Evolutionary conservation across 2,797 vertebrate species (phyloP).

Genomic region (Cyclopterus lumpus): DNA sequence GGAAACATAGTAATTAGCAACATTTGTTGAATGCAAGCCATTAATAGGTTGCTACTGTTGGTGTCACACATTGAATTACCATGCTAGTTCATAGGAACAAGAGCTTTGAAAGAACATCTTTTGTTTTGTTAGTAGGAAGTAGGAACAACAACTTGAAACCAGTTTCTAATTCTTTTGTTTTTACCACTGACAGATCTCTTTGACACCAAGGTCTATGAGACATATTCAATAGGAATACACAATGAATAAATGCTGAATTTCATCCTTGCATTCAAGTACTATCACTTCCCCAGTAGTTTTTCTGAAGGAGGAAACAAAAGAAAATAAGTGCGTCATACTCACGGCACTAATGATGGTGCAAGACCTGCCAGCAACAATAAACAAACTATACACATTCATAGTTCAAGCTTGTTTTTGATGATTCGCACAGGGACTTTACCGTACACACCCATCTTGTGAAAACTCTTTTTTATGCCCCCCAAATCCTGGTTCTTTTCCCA

Average conservation of each 20-base stretch:
- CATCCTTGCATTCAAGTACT: constrained; percentile 25
- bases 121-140: constrained; percentile 35
- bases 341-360: constrained; percentile 43
- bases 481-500: constrained; percentile 50
- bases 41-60: constrained; percentile 59
- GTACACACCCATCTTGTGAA: constrained; percentile 24
- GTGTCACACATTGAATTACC: constrained; percentile 68
- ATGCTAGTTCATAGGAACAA: constrained; percentile 51
- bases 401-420: constrained; percentile 58
- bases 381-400: constrained; percentile 47
- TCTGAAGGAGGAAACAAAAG: constrained; percentile 23
- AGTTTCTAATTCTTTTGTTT: constrained; percentile 23
- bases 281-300: constrained; percentile 36
- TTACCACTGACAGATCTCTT: constrained; percentile 32
- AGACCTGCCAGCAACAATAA: constrained; percentile 54
- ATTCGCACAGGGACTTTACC: constrained; percentile 36
- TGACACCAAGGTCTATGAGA: constrained; percentile 44
- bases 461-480: constrained; percentile 36
- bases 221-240: constrained; percentile 63
- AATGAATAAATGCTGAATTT: constrained; percentile 56
- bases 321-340: constrained; percentile 35
- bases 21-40: constrained; percentile 69
- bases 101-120: constrained; percentile 39
- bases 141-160: constrained; percentile 59
- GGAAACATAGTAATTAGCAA: constrained; percentile 75